Evolutionary conservation across 2,888 invertebrate genomes (phyloP).

Genomic region (Dolichopus griseipennis): DNA sequence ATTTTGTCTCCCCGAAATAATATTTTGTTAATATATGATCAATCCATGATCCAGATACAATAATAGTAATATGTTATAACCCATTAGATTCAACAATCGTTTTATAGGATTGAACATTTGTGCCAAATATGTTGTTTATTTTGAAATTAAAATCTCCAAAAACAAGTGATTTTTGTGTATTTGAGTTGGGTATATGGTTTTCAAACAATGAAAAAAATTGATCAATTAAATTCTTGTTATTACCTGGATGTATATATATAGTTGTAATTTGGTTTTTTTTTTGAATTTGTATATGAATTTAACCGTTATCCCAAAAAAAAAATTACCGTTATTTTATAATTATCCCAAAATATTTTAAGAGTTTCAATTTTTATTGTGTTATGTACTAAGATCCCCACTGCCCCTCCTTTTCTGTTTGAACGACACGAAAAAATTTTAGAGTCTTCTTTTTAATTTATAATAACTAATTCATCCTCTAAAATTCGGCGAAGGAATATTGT

Average conservation of each 20-base stretch:
- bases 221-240: neutral
- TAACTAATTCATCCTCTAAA: neutral
- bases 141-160: neutral
- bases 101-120: neutral
- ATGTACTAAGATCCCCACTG: too few species aligned
- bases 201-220: neutral
- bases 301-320: too few species aligned
- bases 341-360: neutral
- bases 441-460: neutral
- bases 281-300: neutral
- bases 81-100: neutral
- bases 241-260: neutral
- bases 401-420: neutral
- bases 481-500: neutral
- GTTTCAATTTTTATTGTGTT: neutral
- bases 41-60: neutral
- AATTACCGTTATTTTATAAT: too few species aligned
- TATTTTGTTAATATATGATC: too few species aligned
- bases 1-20: too few species aligned
- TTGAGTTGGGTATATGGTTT: neutral
- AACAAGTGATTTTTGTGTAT: neutral
- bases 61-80: neutral
- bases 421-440: neutral
- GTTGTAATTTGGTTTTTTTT: neutral
- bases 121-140: neutral